Evolutionary conservation across 2,888 invertebrate species (phyloP), one percentile per base, ranked within the genome.

Genomic region (Sarcophaga caerulescens): DNA sequence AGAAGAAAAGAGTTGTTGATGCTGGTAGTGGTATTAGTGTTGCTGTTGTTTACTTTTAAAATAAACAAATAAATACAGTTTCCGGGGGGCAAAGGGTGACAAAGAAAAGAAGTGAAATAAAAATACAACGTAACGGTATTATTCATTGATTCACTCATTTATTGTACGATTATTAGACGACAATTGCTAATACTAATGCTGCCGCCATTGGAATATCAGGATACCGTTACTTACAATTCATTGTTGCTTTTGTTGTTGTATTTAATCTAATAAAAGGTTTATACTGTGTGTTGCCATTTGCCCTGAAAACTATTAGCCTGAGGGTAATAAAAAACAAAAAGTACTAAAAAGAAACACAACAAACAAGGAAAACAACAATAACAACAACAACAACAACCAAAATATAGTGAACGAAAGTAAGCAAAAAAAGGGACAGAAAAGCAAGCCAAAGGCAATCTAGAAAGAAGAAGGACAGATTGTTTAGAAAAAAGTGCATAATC

Each of bases 261-360:
- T 75, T 80, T 84, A 84, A 84, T 84, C 84, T 78, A 84, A 80
- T 84, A 84, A 84, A 84, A 84, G 79, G 75, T 84, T 84, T 77
- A 75, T 65, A 66, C 65, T 35, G 35, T 35, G 35, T 35, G 44
- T 65, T 84, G 84, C 73, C 84, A 84, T 84, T 84, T 74, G 70
- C 84, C 70, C 75, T 35, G 47, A 66, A 82, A 74, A 52, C 69
- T 74, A 79, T 84, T 74, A 63, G 74, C 17, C 14, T 66, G 21
- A 21, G 44, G 76, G 52, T 80, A 66, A 66, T 60, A 79, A 65
- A 17, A 60, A 66, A 66, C 52, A 79, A 65, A 17, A 60, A 69
- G 79, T 57, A 70, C 73, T 14, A 77, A 60, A 71, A 73, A 25
- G 59, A 35, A 14, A 66, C 14, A 68, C n/a, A 68, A 45, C 68